Evolutionary conservation across 2,797 vertebrate species (phyloP).

Genomic region (Sylvilagus floridanus): DNA sequence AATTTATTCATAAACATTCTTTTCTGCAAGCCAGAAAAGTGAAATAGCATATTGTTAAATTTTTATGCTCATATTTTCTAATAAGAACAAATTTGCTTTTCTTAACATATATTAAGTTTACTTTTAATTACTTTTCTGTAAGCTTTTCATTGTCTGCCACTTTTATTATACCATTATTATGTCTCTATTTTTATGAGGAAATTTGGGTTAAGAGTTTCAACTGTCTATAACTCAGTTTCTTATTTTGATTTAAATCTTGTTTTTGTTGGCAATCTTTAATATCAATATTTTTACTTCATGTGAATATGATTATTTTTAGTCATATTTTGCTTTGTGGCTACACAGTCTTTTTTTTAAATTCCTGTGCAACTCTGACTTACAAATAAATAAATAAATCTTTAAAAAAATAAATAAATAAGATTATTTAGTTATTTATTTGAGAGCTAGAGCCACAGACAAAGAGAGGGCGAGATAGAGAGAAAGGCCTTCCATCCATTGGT

Average conservation of each 20-base stretch:
- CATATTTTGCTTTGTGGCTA: not conserved
- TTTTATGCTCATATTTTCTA: not conserved
- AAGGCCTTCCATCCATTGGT: no score
- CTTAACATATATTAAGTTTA: not conserved
- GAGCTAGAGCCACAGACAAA: no score
- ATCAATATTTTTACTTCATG: not conserved
- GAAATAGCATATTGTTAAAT: not conserved
- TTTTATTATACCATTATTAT: not conserved
- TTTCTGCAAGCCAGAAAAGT: not conserved
- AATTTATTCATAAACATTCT: not conserved
- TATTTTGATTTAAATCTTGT: not conserved
- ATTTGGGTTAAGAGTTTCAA: not conserved
- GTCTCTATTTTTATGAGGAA: not conserved
- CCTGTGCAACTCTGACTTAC: no score
- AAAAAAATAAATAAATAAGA: no score
- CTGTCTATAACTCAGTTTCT: not conserved
- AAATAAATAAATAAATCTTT: no score
- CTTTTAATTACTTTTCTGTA: not conserved
- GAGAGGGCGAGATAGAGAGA: no score
- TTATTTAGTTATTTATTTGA: no score
- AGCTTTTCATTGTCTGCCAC: not conserved
- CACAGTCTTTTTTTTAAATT: no score
- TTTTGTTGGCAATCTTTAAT: not conserved
- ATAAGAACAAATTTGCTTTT: not conserved
- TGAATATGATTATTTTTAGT: not conserved